These are phyloP conservation scores for Gymnosoma rotundatum DNA, from an alignment of 2,888 invertebrate species.

Conservation along the genomic window DNA sequence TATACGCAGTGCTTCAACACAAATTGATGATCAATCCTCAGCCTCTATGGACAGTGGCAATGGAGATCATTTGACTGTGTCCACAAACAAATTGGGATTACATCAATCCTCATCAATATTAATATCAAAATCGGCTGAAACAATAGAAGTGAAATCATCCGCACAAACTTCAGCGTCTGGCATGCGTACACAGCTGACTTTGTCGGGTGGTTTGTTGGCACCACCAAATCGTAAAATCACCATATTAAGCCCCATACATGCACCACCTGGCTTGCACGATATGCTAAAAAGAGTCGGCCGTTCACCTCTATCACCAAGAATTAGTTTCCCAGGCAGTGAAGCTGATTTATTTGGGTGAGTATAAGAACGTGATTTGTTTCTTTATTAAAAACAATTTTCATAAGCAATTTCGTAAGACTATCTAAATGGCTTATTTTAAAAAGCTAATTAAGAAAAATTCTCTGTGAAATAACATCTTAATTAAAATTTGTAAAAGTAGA, in stretches of 20 bases:
- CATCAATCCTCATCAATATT: conserved; percentile 82
- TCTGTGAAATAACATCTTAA: no score
- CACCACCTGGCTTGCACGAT: conserved; percentile 85
- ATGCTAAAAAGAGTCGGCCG: conserved; percentile 81
- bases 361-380: background rate
- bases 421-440: no score
- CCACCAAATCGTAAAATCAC: conserved; percentile 85
- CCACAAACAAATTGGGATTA: conserved; percentile 78
- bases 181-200: conserved; percentile 81
- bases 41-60: conserved; percentile 68
- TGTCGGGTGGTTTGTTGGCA: conserved; percentile 81
- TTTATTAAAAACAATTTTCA: no score
- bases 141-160: conserved; percentile 81
- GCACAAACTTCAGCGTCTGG: conserved; percentile 74
- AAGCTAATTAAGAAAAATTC: no score
- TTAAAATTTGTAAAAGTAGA: no score
- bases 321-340: conserved; percentile 82
- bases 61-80: conserved; percentile 70
- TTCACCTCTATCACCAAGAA: conserved; percentile 81
- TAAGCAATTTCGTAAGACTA: no score
- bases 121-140: conserved; percentile 82
- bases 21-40: conserved; percentile 79
- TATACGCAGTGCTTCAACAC: conserved; percentile 81
- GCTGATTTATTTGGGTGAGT: conserved; percentile 82
- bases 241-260: conserved; percentile 90